These are phyloP conservation scores for Tarsius wallacei DNA, from an alignment of 2,797 vertebrate genomes.

Conservation along the genomic window DNA sequence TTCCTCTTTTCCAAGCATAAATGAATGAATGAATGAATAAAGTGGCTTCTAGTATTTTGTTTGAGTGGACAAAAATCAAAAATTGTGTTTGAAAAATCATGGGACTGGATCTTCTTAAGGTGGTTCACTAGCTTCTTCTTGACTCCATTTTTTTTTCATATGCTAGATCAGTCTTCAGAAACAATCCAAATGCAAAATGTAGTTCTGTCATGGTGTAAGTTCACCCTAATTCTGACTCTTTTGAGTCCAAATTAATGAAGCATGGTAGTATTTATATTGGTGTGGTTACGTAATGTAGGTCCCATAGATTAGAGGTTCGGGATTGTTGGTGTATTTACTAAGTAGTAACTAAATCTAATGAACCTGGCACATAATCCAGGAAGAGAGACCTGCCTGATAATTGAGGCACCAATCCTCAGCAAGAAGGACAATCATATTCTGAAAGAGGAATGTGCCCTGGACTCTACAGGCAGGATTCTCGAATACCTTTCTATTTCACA, in stretches of 20 bases:
- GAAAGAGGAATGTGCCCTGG: background rate
- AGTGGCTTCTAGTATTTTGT: conserved; percentile 8
- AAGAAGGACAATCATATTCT: background rate
- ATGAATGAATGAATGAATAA: background rate
- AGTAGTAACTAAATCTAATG: background rate
- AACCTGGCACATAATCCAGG: background rate
- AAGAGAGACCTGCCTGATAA: background rate
- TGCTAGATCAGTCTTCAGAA: background rate
- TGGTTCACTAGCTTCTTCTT: background rate
- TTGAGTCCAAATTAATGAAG: background rate
- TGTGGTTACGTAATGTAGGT: background rate
- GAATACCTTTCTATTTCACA: background rate
- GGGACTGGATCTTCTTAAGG: background rate
- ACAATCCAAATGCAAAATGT: background rate
- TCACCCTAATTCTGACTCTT: background rate
- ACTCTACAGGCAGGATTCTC: background rate
- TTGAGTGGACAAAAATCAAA: background rate
- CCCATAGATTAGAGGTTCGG: background rate
- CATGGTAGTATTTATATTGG: background rate
- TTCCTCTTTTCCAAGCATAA: conserved; percentile 53
- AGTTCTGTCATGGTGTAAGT: background rate
- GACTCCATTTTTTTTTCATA: background rate
- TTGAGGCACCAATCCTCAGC: background rate
- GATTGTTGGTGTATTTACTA: background rate
- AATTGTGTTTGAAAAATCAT: background rate